These are phyloP conservation scores for Achroia grisella DNA, from an alignment of 1,140 invertebrate species.

Conservation along the genomic window DNA sequence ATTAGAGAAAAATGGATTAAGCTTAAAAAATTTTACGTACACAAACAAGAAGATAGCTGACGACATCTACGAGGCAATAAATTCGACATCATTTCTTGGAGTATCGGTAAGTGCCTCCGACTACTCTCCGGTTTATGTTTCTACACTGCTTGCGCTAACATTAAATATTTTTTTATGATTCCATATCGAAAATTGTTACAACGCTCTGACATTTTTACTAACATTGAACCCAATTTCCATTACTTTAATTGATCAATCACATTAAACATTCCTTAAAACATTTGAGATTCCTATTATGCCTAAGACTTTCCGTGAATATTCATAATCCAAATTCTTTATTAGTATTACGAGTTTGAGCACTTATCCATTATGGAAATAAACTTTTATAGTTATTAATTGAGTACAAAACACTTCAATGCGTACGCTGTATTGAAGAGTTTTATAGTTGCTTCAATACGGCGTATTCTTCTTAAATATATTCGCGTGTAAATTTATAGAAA, in stretches of 20 bases:
- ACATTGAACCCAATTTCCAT: not conserved
- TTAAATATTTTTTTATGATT: constrained; percentile 2
- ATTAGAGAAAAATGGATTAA: constrained; percentile 82
- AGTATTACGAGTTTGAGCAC: not conserved
- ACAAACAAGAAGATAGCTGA: constrained; percentile 95
- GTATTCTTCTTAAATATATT: no score
- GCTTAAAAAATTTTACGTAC: constrained; percentile 98
- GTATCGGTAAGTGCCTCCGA: constrained; percentile 87
- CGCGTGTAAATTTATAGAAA: no score
- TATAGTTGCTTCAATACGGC: no score
- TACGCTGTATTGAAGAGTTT: no score
- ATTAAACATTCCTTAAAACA: not conserved
- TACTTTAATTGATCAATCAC: not conserved
- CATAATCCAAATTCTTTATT: constrained; percentile 1
- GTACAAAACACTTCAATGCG: no score
- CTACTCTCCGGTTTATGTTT: not conserved
- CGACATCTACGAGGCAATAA: constrained; percentile 97
- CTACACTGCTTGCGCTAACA: not conserved
- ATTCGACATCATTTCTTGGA: constrained; percentile 97
- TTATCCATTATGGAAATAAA: no score
- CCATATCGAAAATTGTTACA: no score
- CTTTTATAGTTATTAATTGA: no score
- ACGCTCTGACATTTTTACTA: no score
- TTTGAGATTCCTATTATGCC: not conserved
- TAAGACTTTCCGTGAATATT: not conserved